Evolutionary conservation across 1,140 invertebrate species (phyloP).

Genomic region (Cylas formicarius): DNA sequence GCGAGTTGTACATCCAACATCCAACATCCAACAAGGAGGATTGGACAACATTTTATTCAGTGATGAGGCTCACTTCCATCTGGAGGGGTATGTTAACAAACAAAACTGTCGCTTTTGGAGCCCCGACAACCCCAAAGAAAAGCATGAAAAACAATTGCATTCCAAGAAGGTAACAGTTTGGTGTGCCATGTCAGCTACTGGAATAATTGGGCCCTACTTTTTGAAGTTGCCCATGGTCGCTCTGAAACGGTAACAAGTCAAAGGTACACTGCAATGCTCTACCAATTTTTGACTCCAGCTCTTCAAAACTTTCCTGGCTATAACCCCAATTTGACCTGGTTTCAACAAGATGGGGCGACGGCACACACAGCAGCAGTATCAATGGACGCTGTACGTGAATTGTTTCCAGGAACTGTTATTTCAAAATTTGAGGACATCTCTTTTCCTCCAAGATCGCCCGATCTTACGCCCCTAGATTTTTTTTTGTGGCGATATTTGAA

Average conservation of each 20-base stretch:
- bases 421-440: background rate
- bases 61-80: too few species aligned
- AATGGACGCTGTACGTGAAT: conserved; percentile 9
- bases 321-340: conserved; percentile 6
- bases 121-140: too few species aligned
- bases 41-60: too few species aligned
- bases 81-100: too few species aligned
- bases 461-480: conserved; percentile 9
- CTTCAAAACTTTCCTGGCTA: conserved; percentile 11
- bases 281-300: conserved; percentile 5
- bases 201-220: conserved; percentile 11
- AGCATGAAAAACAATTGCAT: too few species aligned
- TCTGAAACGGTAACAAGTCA: conserved; percentile 6
- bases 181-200: conserved; percentile 9
- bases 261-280: conserved; percentile 9
- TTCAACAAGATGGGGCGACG: conserved; percentile 10
- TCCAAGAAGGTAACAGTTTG: too few species aligned
- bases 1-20: too few species aligned
- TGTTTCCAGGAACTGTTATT: conserved; percentile 8
- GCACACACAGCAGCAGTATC: conserved; percentile 10
- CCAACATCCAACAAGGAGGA: too few species aligned
- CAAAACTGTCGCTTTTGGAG: too few species aligned
- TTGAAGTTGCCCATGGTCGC: conserved; percentile 7
- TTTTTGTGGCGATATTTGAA: too few species aligned
- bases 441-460: too few species aligned